A percentile compares a stretch with the other conserved stretches of the same genome.
Conservation (phyloP, 2,888 invertebrate species). For the Oscheius sp. region DNA sequence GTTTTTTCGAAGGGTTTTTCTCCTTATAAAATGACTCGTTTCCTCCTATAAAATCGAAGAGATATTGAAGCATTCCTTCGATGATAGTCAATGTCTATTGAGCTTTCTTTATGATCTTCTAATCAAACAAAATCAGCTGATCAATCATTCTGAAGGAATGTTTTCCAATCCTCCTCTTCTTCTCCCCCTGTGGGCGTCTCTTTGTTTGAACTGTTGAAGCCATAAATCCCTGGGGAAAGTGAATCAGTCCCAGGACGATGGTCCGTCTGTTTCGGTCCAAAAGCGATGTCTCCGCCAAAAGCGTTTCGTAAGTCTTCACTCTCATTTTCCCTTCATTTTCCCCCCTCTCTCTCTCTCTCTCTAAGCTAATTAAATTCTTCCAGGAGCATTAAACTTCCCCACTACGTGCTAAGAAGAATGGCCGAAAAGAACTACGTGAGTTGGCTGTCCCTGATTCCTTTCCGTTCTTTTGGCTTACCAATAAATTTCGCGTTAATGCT, state of each 20-base stretch:
- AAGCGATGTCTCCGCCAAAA: slow-evolving; percentile 20
- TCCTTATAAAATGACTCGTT: too few relatives aligned
- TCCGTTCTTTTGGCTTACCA: neutral
- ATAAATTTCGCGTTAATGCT: slow-evolving; percentile 9
- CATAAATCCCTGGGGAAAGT: neutral
- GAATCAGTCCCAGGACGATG: slow-evolving; percentile 12
- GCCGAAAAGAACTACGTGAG: slow-evolving; percentile 29
- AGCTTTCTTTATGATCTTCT: slow-evolving; percentile 3
- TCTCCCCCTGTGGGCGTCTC: slow-evolving; percentile 17
- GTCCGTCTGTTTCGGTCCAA: slow-evolving; percentile 27
- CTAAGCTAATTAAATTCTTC: neutral
- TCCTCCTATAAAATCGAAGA: too few relatives aligned
- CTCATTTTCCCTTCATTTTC: neutral
- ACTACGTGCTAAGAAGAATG: slow-evolving; percentile 13
- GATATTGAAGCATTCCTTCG: too few relatives aligned
- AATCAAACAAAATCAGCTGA: too few relatives aligned
- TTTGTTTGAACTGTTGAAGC: slow-evolving; percentile 20
- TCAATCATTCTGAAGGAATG: too few relatives aligned
- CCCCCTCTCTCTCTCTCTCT: neutral
- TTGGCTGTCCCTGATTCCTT: neutral
- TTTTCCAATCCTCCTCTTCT: neutral
- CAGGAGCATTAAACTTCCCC: slow-evolving; percentile 30
- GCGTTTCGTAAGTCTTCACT: slow-evolving; percentile 22
- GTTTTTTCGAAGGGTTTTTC: too few relatives aligned
- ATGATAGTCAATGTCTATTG: too few relatives aligned